phyloP scores from a whole-genome alignment of 2,113 vertebrate species.

The Rattus rattus region DNA sequence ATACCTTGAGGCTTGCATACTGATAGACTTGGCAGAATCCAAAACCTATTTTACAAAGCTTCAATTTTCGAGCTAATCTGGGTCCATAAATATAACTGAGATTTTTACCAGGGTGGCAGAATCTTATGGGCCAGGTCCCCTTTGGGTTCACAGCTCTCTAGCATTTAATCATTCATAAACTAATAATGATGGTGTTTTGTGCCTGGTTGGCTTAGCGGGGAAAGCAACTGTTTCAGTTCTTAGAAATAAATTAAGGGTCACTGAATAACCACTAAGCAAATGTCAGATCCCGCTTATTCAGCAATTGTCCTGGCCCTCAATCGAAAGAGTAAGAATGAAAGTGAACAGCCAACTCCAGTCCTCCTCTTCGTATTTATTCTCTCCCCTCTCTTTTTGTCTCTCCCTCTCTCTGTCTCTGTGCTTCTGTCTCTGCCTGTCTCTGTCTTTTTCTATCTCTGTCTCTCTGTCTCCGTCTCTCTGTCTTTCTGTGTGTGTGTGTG shows the following conservation, averaged over 20 bases:
- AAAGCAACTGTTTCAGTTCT: background rate
- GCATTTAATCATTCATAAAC: background rate
- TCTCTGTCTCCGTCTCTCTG: background rate
- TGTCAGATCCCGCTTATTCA: background rate
- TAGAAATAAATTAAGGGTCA: background rate
- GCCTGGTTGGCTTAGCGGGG: background rate
- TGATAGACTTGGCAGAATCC: conserved; percentile 41
- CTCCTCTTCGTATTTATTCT: accelerated
- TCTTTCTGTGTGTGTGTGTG: background rate
- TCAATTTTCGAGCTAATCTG: conserved; percentile 45
- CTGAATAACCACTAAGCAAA: background rate
- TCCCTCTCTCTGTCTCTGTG: background rate
- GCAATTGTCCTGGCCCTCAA: background rate
- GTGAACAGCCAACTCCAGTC: background rate
- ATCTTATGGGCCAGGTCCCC: background rate
- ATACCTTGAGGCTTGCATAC: conserved; percentile 11
- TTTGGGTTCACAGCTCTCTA: background rate
- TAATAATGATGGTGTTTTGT: background rate
- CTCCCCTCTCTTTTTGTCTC: background rate
- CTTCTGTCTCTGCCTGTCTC: too few species aligned
- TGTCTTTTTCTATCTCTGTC: background rate
- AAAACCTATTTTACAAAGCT: conserved; percentile 19
- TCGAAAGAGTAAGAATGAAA: background rate
- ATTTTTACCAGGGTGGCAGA: background rate
- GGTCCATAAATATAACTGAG: background rate